Evolutionary conservation across 2,888 invertebrate species (phyloP).

Genomic region (Archips crataeganus): DNA sequence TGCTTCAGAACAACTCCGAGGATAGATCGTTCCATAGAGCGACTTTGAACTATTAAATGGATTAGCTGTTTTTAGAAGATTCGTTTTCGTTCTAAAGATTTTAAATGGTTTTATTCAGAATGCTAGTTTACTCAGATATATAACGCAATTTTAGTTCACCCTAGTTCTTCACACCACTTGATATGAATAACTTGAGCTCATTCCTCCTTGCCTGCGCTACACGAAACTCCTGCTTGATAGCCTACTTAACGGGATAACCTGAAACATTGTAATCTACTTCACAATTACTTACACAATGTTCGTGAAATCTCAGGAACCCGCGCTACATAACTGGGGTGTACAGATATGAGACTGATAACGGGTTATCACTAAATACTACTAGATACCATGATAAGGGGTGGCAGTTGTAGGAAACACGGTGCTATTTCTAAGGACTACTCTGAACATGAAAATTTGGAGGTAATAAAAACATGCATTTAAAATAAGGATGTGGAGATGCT

Average conservation of each 20-base stretch:
- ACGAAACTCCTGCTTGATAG: conserved; percentile 3
- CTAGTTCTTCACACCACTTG: not conserved
- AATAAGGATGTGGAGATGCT: not conserved
- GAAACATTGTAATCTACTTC: conserved; percentile 31
- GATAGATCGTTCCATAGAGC: too few species aligned
- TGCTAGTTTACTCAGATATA: too few species aligned
- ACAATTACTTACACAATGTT: conserved; percentile 34
- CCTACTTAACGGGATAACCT: conserved; percentile 33
- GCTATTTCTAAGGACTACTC: conserved; percentile 6
- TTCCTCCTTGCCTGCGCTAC: not conserved
- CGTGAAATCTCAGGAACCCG: conserved; percentile 27
- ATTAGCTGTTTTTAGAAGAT: too few species aligned
- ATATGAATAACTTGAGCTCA: not conserved
- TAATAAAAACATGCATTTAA: not conserved
- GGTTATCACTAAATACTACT: conserved; percentile 37
- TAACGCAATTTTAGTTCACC: not conserved
- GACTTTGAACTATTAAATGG: too few species aligned
- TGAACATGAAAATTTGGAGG: conserved; percentile 17
- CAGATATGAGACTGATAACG: conserved; percentile 29
- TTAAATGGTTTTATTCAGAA: too few species aligned
- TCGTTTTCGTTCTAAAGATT: too few species aligned
- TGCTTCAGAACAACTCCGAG: too few species aligned
- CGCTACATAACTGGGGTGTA: conserved; percentile 14
- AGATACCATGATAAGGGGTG: conserved; percentile 33
- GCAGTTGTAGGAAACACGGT: conserved; percentile 17